Evolutionary conservation across 1,140 invertebrate genomes (phyloP).

Genomic region (Ruditapes philippinarum): DNA sequence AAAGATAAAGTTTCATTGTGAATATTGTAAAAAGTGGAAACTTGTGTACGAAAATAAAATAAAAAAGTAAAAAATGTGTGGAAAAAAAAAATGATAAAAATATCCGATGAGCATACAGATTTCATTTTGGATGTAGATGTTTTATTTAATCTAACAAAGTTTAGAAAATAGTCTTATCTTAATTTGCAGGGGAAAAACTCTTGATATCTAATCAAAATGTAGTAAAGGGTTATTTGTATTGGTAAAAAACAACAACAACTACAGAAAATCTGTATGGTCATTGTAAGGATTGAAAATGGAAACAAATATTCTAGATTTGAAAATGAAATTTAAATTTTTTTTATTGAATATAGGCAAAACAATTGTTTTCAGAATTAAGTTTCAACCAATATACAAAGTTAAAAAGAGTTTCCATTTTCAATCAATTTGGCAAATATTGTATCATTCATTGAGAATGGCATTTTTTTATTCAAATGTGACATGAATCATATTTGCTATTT

Average conservation of each 20-base stretch:
- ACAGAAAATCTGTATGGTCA: constrained; percentile 42
- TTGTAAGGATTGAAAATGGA: constrained; percentile 27
- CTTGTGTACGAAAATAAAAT: not conserved
- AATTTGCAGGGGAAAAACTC: no score
- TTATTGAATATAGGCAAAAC: not conserved
- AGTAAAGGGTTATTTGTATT: no score
- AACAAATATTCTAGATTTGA: no score
- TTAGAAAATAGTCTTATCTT: no score
- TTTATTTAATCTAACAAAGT: no score
- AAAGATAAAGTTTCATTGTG: constrained; percentile 23
- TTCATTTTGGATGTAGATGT: no score
- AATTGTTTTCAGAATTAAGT: not conserved
- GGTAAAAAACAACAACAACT: no score
- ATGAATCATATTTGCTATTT: not conserved
- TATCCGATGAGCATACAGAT: constrained; percentile 37
- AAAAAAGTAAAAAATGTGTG: constrained; percentile 1
- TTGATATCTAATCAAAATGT: no score
- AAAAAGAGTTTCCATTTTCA: constrained; percentile 26
- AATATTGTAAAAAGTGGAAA: constrained; percentile 17
- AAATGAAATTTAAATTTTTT: not conserved
- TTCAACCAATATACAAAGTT: no score
- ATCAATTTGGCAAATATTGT: not conserved
- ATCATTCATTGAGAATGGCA: not conserved
- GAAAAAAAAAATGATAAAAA: not conserved
- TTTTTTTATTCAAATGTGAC: not conserved